Conservation (phyloP, 35 echinoderm and acorn worm genomes). For the Acanthaster planci region DNA sequence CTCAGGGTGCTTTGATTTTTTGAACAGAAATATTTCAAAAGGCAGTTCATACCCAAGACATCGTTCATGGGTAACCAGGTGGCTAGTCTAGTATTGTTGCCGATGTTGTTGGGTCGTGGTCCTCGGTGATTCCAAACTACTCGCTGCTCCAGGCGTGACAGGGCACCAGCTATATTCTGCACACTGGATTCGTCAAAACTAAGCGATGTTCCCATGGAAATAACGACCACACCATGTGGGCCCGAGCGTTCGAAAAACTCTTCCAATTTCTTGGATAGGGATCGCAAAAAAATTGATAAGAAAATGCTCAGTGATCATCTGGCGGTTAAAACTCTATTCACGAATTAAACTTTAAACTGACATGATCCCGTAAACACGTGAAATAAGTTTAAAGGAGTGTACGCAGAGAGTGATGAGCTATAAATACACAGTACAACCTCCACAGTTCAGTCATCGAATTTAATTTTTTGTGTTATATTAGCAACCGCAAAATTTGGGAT, state of each 20-base stretch:
- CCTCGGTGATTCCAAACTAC: conserved; percentile 41
- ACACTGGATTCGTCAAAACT: neutral
- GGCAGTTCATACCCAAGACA: conserved; percentile 40
- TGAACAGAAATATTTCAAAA: neutral
- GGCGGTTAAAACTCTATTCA: too few relatives aligned
- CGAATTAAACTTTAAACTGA: too few relatives aligned
- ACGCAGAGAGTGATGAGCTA: too few relatives aligned
- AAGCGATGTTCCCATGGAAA: conserved; percentile 18
- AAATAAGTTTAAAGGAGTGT: too few relatives aligned
- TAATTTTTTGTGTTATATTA: too few relatives aligned
- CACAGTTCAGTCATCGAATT: too few relatives aligned
- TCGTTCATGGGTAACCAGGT: conserved; percentile 58
- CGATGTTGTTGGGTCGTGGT: neutral
- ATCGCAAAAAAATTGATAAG: too few relatives aligned
- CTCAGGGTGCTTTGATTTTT: too few relatives aligned
- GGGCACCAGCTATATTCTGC: conserved; percentile 20
- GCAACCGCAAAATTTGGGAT: too few relatives aligned
- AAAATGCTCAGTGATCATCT: too few relatives aligned
- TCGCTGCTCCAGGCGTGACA: conserved; percentile 35
- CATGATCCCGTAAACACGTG: too few relatives aligned
- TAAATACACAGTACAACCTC: too few relatives aligned
- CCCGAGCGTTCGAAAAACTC: conserved; percentile 26
- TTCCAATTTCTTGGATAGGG: conserved; percentile 5
- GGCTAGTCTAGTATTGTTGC: conserved; percentile 37
- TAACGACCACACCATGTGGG: conserved; percentile 12